These are phyloP conservation scores for Epizoanthus ramosus DNA, from an alignment of 92 coral and sea anemone genomes.

Conservation along the genomic window DNA sequence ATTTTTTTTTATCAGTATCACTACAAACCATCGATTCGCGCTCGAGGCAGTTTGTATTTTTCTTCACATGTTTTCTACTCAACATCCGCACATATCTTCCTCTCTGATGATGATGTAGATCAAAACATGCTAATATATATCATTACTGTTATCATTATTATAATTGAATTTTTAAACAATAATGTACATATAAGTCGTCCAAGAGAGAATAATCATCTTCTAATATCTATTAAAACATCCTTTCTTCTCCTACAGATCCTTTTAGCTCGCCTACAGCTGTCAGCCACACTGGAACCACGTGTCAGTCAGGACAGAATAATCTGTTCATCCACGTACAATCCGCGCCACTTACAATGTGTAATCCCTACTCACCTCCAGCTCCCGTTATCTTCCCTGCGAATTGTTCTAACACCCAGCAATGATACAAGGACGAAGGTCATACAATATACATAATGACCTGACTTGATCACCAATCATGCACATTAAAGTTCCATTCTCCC, in stretches of 20 bases:
- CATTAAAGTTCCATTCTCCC: too few relatives aligned
- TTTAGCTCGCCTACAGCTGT: conserved; percentile 13
- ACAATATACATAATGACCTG: neutral
- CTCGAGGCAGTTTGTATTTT: too few relatives aligned
- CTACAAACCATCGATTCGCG: too few relatives aligned
- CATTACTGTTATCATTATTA: too few relatives aligned
- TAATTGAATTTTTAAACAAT: too few relatives aligned
- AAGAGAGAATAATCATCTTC: neutral
- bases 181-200: neutral
- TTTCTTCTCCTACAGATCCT: neutral
- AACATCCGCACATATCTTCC: too few relatives aligned
- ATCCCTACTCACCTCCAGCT: neutral
- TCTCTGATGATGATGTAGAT: too few relatives aligned
- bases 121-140: too few relatives aligned
- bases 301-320: conserved; percentile 28
- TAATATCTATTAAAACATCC: neutral
- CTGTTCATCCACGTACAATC: conserved; percentile 5
- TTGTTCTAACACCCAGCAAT: conserved; percentile 1
- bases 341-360: conserved; percentile 14
- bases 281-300: conserved; percentile 8
- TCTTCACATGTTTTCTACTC: too few relatives aligned
- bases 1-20: too few relatives aligned
- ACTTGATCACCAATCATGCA: neutral
- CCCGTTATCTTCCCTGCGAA: conserved; percentile 26
- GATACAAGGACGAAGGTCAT: neutral